Base-by-base conservation (phyloP, 2,113 vertebrate genomes). In the Drymodes brunneopygia region DNA sequence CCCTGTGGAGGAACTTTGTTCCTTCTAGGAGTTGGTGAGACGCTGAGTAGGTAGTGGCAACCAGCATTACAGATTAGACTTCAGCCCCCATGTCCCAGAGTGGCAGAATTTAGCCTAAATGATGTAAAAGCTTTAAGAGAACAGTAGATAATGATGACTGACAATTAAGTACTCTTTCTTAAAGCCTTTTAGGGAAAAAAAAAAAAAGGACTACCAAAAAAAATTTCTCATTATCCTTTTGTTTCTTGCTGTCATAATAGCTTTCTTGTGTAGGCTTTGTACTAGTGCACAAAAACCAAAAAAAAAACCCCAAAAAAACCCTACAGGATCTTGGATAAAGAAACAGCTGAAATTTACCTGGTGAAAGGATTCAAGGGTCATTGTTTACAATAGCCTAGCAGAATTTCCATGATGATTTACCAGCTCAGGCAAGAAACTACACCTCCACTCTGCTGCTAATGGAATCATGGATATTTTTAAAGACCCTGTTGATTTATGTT, bases 181-280 rank as follows among this genome's bases (percentile, higher is more conserved):
- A 94, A 94, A 96, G 64, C 47, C 77, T 91, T 94, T 90, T 60
- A 31, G 10, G 38, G 15, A 29, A n/a, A n/a, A 21, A 22, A 12
- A 20, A 15, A 7, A 61, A 62, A 54, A 57, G 27, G 35, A 44
- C 40, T 75, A 23, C 36, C 54, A 56, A 71, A 94, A 94, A 72
- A 88, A 79, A 57, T 7, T 87, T 92, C 60, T 96, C 67, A 36
- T 81, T 74, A 71, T 86, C 58, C 81, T 95, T 96, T 96, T 96
- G 88, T 97, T 97, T 97, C 95, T 94, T 77, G 29, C 90, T 97
- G 91, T 94, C 78, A 94, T 94, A 95, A 97, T 92, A 91, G 78
- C 71, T 93, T 81, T 95, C 84, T 93, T 96, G 90, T 45, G 88
- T 96, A 60, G 96, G 97, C 92, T 96, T 96, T 84, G n/a, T 89